phyloP scores from a whole-genome alignment of 2,113 vertebrate genomes.

The Nannobrachium achirus region DNA sequence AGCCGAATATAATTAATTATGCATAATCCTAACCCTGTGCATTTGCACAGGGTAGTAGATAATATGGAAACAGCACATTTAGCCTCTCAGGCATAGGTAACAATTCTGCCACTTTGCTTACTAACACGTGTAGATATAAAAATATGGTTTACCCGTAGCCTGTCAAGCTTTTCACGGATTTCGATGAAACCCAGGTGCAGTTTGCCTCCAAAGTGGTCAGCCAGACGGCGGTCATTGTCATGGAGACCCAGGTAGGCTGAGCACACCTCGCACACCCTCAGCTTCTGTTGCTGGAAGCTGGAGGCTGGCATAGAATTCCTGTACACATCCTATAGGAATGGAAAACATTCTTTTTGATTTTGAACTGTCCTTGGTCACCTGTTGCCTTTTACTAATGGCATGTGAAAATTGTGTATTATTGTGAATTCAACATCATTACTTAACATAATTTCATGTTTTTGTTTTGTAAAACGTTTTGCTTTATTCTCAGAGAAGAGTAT shows the following conservation, averaged over 20 bases:
- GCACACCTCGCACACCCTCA: constrained; percentile 97
- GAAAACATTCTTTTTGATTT: neutral
- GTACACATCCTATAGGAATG: constrained; percentile 89
- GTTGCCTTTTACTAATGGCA: neutral
- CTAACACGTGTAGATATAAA: neutral
- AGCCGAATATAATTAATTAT: neutral
- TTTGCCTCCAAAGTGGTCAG: constrained; percentile 98
- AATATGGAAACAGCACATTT: too few species aligned
- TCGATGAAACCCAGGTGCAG: constrained; percentile 98
- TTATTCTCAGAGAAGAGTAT: too few species aligned
- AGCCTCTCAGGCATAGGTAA: too few species aligned
- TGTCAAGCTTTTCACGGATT: constrained; percentile 98
- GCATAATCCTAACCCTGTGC: neutral
- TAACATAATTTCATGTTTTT: neutral
- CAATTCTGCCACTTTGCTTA: too few species aligned
- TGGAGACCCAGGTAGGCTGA: constrained; percentile 97
- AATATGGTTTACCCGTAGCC: constrained; percentile 85
- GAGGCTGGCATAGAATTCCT: constrained; percentile 99
- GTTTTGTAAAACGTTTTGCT: too few species aligned
- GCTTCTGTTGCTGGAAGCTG: constrained; percentile 98
- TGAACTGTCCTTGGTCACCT: too few species aligned
- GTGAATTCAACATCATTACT: neutral
- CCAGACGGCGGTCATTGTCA: constrained; percentile 95
- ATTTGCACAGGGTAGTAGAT: neutral
- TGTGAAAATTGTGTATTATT: neutral